phyloP scores from a whole-genome alignment of 2,888 invertebrate species.

The Cinara cedri region DNA sequence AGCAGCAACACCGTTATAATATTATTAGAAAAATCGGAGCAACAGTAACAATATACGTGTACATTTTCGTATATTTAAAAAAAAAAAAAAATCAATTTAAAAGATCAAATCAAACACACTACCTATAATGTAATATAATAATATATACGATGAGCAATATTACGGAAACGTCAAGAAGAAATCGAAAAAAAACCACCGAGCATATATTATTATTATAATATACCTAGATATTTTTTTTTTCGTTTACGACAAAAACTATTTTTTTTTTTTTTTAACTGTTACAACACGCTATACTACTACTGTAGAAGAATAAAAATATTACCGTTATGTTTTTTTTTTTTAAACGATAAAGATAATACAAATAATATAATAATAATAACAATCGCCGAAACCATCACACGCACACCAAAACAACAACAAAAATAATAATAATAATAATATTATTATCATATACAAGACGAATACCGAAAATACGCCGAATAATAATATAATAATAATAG shows the following conservation, averaged over 20 bases:
- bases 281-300: slow-evolving; percentile 27
- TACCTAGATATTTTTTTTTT: too few relatives aligned
- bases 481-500: slow-evolving; percentile 17
- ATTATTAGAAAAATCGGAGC: background rate
- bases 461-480: slow-evolving; percentile 8
- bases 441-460: background rate
- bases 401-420: slow-evolving; percentile 16
- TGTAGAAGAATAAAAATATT: background rate
- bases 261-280: background rate
- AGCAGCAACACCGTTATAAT: slow-evolving; percentile 26
- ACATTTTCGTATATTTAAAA: background rate
- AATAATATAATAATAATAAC: slow-evolving; percentile 4
- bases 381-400: slow-evolving; percentile 13
- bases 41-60: background rate
- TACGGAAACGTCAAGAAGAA: slow-evolving; percentile 30
- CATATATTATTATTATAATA: too few relatives aligned
- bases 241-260: slow-evolving; percentile 16
- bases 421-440: too few relatives aligned
- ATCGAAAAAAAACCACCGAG: background rate
- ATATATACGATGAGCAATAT: background rate
- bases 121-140: background rate
- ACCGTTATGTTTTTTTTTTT: background rate
- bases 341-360: background rate
- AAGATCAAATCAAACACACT: background rate
- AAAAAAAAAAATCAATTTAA: too few relatives aligned